A percentile compares a stretch with the other conserved stretches of the same genome.
Conservation (phyloP, 2,797 vertebrate species). For the Hippoglossus hippoglossus region DNA sequence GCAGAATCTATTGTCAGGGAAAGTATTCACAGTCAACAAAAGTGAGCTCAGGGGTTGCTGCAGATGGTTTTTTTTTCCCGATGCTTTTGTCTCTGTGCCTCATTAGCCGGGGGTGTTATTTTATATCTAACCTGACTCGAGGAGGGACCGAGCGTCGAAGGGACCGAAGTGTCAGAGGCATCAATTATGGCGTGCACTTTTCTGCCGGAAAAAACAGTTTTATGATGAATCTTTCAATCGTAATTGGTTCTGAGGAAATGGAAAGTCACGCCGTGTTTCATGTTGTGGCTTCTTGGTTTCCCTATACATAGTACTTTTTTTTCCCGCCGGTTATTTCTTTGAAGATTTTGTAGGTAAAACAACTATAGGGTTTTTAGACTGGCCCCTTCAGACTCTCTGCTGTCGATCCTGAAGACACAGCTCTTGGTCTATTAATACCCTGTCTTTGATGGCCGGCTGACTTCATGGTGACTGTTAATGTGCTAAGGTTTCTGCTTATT, state of each 20-base stretch:
- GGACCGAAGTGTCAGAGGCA: constrained; percentile 45
- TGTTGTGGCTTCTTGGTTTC: constrained; percentile 51
- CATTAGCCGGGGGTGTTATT: constrained; percentile 53
- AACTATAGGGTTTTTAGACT: constrained; percentile 30
- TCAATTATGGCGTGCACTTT: constrained; percentile 58
- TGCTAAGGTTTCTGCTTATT: constrained; percentile 85
- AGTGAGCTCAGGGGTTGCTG: constrained; percentile 33
- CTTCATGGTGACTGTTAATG: constrained; percentile 78
- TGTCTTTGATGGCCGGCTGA: constrained; percentile 79
- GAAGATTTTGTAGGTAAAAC: constrained; percentile 45
- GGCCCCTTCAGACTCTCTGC: constrained; percentile 38
- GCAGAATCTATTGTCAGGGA: constrained; percentile 33
- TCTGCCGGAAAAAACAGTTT: constrained; percentile 37
- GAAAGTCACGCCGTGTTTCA: constrained; percentile 50
- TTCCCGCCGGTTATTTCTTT: constrained; percentile 34
- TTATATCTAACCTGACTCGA: constrained; percentile 44
- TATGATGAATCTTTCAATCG: constrained; percentile 57
- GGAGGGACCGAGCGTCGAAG: constrained; percentile 19
- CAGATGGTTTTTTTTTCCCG: constrained; percentile 32
- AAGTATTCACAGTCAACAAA: constrained; percentile 36
- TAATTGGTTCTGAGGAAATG: constrained; percentile 59
- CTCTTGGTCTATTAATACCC: constrained; percentile 78
- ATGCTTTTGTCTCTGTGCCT: constrained; percentile 45
- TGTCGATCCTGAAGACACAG: constrained; percentile 76
- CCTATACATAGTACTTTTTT: constrained; percentile 47